A percentile compares a stretch with the other conserved stretches of the same genome.
These are phyloP conservation scores for Dasysyrphus albostriatus DNA, from an alignment of 2,888 invertebrate species.

Conservation along the genomic window DNA sequence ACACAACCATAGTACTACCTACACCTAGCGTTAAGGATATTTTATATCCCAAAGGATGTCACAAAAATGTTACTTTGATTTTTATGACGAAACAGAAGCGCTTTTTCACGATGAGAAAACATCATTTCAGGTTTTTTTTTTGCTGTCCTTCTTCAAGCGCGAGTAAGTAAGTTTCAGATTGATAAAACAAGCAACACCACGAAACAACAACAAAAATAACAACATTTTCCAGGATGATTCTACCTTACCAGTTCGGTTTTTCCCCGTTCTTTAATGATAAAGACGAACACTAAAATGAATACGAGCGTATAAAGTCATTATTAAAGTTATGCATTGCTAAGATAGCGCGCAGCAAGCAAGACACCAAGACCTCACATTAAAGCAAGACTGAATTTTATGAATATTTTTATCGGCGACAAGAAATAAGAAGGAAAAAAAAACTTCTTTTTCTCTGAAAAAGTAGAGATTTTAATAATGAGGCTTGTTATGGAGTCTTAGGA, in stretches of 20 bases:
- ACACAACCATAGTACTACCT: not conserved
- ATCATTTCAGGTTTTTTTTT: conserved; percentile 1
- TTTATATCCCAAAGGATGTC: conserved; percentile 59
- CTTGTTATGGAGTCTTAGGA: conserved; percentile 40
- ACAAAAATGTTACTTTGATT: conserved; percentile 51
- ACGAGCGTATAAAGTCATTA: conserved; percentile 61
- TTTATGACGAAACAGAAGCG: conserved; percentile 26
- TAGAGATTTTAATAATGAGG: conserved; percentile 43
- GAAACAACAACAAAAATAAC: not conserved
- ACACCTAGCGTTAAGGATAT: conserved; percentile 37
- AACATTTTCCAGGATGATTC: conserved; percentile 1
- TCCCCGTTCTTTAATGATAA: not conserved
- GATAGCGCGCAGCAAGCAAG: conserved; percentile 23
- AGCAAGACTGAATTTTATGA: conserved; percentile 52
- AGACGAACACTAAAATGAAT: conserved; percentile 37
- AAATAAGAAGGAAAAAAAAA: conserved; percentile 1
- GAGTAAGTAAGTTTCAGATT: conserved; percentile 41
- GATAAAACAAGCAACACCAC: not conserved
- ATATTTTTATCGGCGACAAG: conserved; percentile 40
- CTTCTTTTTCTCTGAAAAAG: conserved; percentile 22
- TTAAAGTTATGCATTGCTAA: conserved; percentile 52
- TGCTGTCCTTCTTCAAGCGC: not conserved
- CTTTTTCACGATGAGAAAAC: conserved; percentile 5
- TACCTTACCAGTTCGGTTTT: not conserved
- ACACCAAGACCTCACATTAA: not conserved